Percentiles rank a stretch among this genome's conserved stretches.
These are phyloP conservation scores for Pterocles orientalis DNA, from an alignment of 2,113 vertebrate genomes.

Conservation along the genomic window DNA sequence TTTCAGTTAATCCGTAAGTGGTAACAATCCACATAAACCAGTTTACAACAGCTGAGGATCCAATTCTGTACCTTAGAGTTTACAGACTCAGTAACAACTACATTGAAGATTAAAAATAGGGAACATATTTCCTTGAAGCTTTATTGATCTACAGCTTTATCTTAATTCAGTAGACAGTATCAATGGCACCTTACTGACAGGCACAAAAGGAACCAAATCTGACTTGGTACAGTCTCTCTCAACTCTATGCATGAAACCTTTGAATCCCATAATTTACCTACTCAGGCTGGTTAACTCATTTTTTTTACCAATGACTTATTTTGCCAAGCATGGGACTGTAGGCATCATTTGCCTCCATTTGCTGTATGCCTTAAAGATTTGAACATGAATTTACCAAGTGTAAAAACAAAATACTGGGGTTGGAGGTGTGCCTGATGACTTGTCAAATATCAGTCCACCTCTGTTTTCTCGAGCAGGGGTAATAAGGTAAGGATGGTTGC, in stretches of 20 bases:
- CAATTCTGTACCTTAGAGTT: not conserved
- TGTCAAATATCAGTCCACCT: not conserved
- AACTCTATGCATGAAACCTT: not conserved
- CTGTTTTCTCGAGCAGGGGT: not conserved
- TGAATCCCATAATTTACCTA: not conserved
- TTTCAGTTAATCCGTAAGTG: not conserved
- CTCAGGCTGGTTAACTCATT: not conserved
- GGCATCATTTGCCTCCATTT: not conserved
- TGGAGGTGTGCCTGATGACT: not conserved
- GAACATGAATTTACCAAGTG: not conserved
- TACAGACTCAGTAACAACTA: not conserved
- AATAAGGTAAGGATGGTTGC: not conserved
- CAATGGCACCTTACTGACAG: not conserved
- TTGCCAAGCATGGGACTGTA: not conserved
- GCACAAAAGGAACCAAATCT: fast-evolving
- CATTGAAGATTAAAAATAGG: not conserved
- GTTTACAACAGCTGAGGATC: not conserved
- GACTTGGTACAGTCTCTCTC: not conserved
- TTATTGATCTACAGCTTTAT: not conserved
- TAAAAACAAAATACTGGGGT: not conserved
- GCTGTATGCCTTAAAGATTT: not conserved
- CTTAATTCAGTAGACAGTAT: not conserved
- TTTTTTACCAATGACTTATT: not conserved
- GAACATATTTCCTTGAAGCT: not conserved
- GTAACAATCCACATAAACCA: not conserved